Base-by-base conservation (phyloP, 2,113 vertebrate species). In the Penelope pileata region DNA sequence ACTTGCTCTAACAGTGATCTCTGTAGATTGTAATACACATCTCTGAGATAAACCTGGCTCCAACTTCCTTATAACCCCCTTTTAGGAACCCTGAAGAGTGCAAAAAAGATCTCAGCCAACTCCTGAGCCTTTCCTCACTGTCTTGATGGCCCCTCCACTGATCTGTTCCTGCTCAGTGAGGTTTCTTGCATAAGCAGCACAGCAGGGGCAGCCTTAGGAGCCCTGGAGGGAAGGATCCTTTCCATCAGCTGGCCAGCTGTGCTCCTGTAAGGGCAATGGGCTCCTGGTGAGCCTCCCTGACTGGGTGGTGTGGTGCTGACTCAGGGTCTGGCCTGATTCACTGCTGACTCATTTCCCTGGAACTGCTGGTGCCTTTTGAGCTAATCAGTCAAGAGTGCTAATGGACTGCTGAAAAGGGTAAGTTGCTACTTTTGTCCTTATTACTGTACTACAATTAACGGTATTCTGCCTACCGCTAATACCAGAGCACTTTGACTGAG, bases 401-500 rank as follows among this genome's bases (percentile, higher is more conserved):
- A 94, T 47, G 82, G 70, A 73, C 79, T 93, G 92, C 79, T 91
- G 85, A 69, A 86, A 94, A 94, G 88, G 63, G 24, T 54, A 90
- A n/a, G 27, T 29, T 66, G 67, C 62, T 93, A 90, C 82, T 96
- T 95, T 79, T 64, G 79, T 90, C 72, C 72, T 90, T 6, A 9
- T 40, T 73, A 69, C 60, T 24, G 70, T 58, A 40, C 47, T 22
- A 6, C 42, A 75, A 96, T 91, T 94, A 75, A 62, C 53, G 48
- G 45, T 12, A 85, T 69, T 73, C 63, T 79, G 58, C 73, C 68
- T 80, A 32, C 62, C 62, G 58, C 53, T 72, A 47, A 42, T 24
- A 78, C 42, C 23, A 58, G 26, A 73, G 62, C 16, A 60, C 68
- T 90, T 43, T n/a, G 45, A 51, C 64, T 43, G 45, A 86, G 14